Percentiles rank a stretch among this genome's conserved stretches.
These are phyloP conservation scores for Poeciliopsis infans DNA, from an alignment of 2,797 vertebrate genomes.

Conservation along the genomic window DNA sequence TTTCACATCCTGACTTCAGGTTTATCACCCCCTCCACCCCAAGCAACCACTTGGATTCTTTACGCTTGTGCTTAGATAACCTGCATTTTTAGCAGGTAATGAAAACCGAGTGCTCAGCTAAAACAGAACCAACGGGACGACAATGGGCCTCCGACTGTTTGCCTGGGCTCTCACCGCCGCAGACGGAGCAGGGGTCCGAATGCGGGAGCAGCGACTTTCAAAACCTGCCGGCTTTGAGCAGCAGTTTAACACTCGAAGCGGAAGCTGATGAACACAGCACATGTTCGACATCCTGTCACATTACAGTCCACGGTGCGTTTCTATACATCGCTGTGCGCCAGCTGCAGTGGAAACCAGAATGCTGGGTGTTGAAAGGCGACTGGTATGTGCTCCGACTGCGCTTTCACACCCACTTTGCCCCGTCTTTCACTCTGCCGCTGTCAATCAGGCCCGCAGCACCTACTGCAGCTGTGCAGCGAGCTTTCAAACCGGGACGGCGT, in stretches of 20 bases:
- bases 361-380: conserved; percentile 33
- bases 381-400: conserved; percentile 16
- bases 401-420: conserved; percentile 11
- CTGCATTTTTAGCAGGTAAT: conserved; percentile 5
- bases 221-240: background rate
- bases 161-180: background rate
- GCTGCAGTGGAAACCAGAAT: conserved; percentile 8
- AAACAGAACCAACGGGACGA: background rate
- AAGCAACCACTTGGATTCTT: background rate
- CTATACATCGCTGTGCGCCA: conserved; percentile 7
- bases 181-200: background rate
- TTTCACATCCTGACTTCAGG: background rate
- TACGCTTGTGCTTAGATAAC: background rate
- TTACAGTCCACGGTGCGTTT: conserved; percentile 28
- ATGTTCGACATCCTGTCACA: conserved; percentile 6
- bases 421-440: conserved; percentile 37
- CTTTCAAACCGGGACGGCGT: conserved; percentile 33
- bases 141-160: conserved; percentile 10
- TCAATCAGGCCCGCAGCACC: conserved; percentile 53
- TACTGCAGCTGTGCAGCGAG: conserved; percentile 13
- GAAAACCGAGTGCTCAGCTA: background rate
- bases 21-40: background rate
- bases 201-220: background rate
- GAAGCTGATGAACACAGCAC: conserved; percentile 14
- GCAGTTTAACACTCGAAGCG: background rate